Percentiles rank a stretch among this genome's conserved stretches.
Conservation (phyloP, 2,888 invertebrate species). For the Liopterus haemorrhoidalis region DNA sequence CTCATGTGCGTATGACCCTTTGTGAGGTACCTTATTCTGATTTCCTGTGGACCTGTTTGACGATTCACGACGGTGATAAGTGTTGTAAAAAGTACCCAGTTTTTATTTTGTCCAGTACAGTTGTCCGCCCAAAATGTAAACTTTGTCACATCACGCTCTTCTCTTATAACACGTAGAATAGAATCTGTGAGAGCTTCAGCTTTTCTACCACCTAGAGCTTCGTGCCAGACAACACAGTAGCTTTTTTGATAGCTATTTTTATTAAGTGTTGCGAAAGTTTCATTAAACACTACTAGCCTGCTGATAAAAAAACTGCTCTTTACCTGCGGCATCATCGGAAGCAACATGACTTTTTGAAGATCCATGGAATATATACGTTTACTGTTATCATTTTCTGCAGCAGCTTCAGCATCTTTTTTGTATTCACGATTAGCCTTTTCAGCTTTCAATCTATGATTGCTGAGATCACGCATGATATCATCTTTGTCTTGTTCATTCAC, state of each 20-base stretch:
- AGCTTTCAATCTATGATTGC: neutral
- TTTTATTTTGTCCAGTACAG: constrained; percentile 17
- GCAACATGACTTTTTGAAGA: constrained; percentile 23
- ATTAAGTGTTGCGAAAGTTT: constrained; percentile 20
- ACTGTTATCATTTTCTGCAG: too few relatives aligned
- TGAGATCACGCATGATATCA: too few relatives aligned
- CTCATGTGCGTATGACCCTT: constrained; percentile 16
- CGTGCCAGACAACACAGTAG: constrained; percentile 26
- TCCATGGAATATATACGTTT: constrained; percentile 27
- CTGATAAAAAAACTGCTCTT: constrained; percentile 24
- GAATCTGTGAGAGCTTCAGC: constrained; percentile 22
- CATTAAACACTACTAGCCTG: constrained; percentile 21
- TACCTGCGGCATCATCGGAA: constrained; percentile 24
- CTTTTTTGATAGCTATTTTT: constrained; percentile 14
- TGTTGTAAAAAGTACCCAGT: constrained; percentile 9
- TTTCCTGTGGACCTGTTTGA: neutral
- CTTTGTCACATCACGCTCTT: neutral
- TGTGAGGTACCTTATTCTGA: constrained; percentile 5
- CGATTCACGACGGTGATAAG: constrained; percentile 8
- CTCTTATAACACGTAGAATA: constrained; percentile 12
- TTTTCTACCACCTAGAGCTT: constrained; percentile 19
- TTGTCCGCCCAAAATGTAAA: constrained; percentile 19
- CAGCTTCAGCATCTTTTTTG: too few relatives aligned
- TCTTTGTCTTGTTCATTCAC: too few relatives aligned
- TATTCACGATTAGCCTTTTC: neutral